Conservation (phyloP, 2,797 vertebrate genomes). For the Prunella strophiata region DNA sequence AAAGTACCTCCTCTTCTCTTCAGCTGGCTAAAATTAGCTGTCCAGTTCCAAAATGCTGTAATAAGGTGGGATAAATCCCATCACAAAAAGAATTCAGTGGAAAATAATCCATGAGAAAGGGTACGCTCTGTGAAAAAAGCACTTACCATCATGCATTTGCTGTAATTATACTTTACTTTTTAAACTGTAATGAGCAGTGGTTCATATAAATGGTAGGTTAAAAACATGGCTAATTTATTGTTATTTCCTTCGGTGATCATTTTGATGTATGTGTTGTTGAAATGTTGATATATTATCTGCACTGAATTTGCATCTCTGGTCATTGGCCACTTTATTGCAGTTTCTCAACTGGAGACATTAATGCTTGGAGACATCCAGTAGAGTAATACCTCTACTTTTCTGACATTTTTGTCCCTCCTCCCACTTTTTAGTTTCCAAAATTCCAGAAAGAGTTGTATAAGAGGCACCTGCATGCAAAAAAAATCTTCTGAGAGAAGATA, state of each 20-base stretch:
- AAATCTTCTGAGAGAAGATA: background rate
- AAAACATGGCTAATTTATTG: background rate
- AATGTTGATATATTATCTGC: background rate
- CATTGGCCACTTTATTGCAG: background rate
- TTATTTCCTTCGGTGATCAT: background rate
- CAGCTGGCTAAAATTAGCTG: constrained; percentile 8
- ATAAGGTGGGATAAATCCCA: background rate
- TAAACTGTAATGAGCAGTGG: background rate
- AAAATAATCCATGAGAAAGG: background rate
- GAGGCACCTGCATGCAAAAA: background rate
- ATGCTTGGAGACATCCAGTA: background rate
- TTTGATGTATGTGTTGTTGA: background rate
- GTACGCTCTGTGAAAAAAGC: background rate
- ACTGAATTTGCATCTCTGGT: background rate
- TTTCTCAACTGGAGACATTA: background rate
- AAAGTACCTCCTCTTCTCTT: background rate
- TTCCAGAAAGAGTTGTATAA: background rate
- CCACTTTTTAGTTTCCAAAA: background rate
- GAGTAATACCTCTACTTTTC: background rate
- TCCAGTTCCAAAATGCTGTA: background rate
- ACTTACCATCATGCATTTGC: background rate
- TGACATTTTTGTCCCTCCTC: background rate
- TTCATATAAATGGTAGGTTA: constrained; percentile 3
- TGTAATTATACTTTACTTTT: constrained; percentile 29
- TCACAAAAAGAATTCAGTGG: constrained; percentile 1